Evolutionary conservation across 1,140 invertebrate species (phyloP), one percentile per base, ranked within the genome.

Genomic region (Aphelinus certus): DNA sequence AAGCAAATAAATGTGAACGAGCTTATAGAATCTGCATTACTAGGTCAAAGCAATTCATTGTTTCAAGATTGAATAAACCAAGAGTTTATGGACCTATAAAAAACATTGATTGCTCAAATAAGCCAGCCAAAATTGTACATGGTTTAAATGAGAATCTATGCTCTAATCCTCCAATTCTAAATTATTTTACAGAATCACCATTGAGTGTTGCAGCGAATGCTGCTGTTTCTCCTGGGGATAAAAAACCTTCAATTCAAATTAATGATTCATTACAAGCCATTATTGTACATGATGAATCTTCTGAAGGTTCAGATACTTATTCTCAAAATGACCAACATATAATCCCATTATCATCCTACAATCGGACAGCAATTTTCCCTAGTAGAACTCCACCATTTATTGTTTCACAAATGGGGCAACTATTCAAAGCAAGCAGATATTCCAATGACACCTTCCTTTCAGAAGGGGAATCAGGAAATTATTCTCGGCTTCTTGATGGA

Each of bases 11-110:
- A 66, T 75, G 67, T 46, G 63, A 57, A 7, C n/a, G 48, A 10
- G 55, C 68, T 42, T 71, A 75, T 42, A 56, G 46, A 53, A 60
- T 71, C 57, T 71, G 62, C 5, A 53, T 75, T 42, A 75, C 73
- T 1, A 70, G 45, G 55, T 65, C 61, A 43, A 75, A 71, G n/a
- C 26, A 71, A 46, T 51, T 48, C 6, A 46, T 73, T 4, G 45
- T 66, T 5, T 65, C 71, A 3, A 73, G 47, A 60, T n/a, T 73
- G 2, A 57, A 48, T 51, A 71, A 47, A n/a, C 3, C 70, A 49
- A 62, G 10, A 6, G 51, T 3, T 43, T 10, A 10, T n/a, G 4
- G 26, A 5, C 42, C 9, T 42, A n/a, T 26, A 45, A 61, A 61
- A 26, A 49, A 53, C 10, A 42, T 6, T 2, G 56, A 69, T 2